Conservation (phyloP, 2,888 invertebrate genomes). For the Melipona bicolor region DNA sequence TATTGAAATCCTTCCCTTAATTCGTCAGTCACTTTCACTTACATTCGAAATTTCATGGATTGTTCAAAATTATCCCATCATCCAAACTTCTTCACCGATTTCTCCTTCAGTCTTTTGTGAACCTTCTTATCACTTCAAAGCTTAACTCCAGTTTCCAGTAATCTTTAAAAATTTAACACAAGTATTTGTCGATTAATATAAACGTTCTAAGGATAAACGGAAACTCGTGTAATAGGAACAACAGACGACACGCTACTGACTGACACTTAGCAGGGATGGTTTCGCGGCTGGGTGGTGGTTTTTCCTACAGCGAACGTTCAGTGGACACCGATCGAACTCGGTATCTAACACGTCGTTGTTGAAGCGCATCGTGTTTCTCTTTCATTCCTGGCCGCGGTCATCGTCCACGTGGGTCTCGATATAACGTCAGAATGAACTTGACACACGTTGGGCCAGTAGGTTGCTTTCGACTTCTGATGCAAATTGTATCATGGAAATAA, state of each 20-base stretch:
- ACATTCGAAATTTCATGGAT: slow-evolving; percentile 67
- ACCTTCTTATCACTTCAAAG: neutral
- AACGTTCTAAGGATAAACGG: slow-evolving; percentile 14
- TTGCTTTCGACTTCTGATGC: neutral
- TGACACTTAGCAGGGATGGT: slow-evolving; percentile 71
- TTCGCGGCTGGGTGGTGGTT: slow-evolving; percentile 67
- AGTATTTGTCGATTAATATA: neutral
- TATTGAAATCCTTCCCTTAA: neutral
- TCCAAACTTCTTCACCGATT: neutral
- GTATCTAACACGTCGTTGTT: slow-evolving; percentile 14
- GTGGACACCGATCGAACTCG: slow-evolving; percentile 70
- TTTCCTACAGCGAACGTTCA: slow-evolving; percentile 62
- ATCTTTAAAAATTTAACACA: neutral
- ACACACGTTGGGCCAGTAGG: slow-evolving; percentile 30
- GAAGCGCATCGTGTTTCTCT: slow-evolving; percentile 16
- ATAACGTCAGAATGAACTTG: slow-evolving; percentile 64
- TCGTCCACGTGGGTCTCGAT: slow-evolving; percentile 62
- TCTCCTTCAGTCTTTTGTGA: neutral
- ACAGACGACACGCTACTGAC: slow-evolving; percentile 74
- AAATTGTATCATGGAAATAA: slow-evolving; percentile 8
- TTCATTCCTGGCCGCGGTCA: slow-evolving; percentile 49
- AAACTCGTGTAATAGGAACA: slow-evolving; percentile 65
- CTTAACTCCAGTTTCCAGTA: too few relatives aligned
- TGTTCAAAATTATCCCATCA: slow-evolving; percentile 45
- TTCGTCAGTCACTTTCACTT: slow-evolving; percentile 13